These are phyloP conservation scores for Diceros bicornis DNA, from an alignment of 2,797 vertebrate species.

Conservation along the genomic window DNA sequence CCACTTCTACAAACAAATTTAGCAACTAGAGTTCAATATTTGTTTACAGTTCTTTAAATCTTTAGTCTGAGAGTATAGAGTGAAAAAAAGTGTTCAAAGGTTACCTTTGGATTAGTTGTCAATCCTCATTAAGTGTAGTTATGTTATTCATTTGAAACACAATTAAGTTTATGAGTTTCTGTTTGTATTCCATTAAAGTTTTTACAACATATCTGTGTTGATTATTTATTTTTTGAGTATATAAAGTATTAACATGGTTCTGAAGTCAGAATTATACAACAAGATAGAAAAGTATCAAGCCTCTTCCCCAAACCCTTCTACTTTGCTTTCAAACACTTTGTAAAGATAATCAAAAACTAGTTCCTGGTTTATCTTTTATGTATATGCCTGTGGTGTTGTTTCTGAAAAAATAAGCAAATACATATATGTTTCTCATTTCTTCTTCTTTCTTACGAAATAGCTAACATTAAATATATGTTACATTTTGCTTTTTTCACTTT, in stretches of 20 bases:
- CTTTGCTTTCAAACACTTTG: not conserved
- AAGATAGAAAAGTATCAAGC: not conserved
- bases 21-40: not conserved
- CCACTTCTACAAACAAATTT: not conserved
- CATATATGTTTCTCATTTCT: not conserved
- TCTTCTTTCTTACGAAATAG: not conserved
- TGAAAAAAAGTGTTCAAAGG: not conserved
- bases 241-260: not conserved
- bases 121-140: not conserved
- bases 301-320: not conserved
- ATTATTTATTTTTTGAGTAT: not conserved
- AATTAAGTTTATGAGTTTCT: not conserved
- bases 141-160: not conserved
- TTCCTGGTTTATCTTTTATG: not conserved
- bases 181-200: not conserved
- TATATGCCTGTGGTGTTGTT: not conserved
- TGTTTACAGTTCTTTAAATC: not conserved
- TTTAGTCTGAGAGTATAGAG: not conserved
- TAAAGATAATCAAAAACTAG: not conserved
- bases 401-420: not conserved
- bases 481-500: not conserved
- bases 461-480: not conserved
- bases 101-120: not conserved
- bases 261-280: not conserved
- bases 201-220: not conserved